A percentile compares a stretch with the other conserved stretches of the same genome.
These are phyloP conservation scores for Helostoma temminkii DNA, from an alignment of 2,797 vertebrate genomes.

Conservation along the genomic window DNA sequence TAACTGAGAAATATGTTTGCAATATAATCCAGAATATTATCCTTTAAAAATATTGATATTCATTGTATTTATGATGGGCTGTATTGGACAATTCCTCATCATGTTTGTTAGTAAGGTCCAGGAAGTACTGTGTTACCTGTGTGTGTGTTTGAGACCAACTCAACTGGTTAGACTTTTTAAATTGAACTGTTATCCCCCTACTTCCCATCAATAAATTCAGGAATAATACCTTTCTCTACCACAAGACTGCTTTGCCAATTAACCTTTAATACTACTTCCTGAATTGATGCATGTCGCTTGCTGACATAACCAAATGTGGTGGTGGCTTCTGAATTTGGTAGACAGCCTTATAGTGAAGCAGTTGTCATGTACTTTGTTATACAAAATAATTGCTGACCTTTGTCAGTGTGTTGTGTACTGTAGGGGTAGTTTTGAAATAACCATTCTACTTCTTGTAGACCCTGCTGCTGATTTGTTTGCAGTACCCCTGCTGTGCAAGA, in stretches of 20 bases:
- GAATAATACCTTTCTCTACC: neutral
- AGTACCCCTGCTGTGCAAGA: slow-evolving; percentile 32
- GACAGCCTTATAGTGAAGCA: slow-evolving; percentile 25
- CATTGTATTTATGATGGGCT: no score
- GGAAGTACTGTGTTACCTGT: no score
- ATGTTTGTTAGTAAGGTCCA: no score
- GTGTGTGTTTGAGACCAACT: no score
- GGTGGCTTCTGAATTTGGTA: slow-evolving; percentile 2
- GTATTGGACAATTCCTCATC: no score
- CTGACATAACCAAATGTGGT: slow-evolving; percentile 2
- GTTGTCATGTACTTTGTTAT: slow-evolving; percentile 23
- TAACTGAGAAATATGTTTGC: no score
- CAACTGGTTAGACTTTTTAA: no score
- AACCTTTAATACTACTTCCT: slow-evolving; percentile 27
- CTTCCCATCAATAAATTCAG: neutral
- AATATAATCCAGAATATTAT: no score
- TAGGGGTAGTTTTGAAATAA: slow-evolving; percentile 36
- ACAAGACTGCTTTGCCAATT: slow-evolving; percentile 17
- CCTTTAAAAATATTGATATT: no score
- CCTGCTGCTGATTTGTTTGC: slow-evolving; percentile 33
- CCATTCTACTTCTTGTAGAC: slow-evolving; percentile 15
- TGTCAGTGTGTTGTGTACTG: slow-evolving; percentile 28
- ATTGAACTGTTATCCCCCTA: no score
- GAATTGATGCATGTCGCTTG: slow-evolving; percentile 26
- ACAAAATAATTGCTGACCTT: slow-evolving; percentile 60